Evolutionary conservation across 2,113 vertebrate genomes (phyloP).

Genomic region (Taurulus bubalis): DNA sequence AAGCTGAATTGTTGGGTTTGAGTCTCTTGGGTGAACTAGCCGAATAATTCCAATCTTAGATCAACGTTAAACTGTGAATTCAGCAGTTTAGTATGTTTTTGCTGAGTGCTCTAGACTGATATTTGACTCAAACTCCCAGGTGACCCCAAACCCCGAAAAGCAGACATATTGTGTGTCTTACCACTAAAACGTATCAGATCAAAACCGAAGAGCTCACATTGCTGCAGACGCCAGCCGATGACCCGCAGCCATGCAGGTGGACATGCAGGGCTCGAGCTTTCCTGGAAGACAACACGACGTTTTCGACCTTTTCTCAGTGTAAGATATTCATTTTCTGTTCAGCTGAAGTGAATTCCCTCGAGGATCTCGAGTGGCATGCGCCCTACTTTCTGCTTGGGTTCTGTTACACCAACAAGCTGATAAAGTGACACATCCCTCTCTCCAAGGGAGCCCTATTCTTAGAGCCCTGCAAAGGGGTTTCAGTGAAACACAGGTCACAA

Average conservation of each 20-base stretch:
- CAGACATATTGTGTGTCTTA: neutral
- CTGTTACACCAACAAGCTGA: conserved; percentile 51
- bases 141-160: neutral
- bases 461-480: conserved; percentile 40
- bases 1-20: neutral
- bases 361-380: neutral
- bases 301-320: conserved; percentile 12
- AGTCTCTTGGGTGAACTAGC: neutral
- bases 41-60: neutral
- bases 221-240: neutral
- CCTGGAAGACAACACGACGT: conserved; percentile 6
- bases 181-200: neutral
- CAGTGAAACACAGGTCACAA: conserved; percentile 30
- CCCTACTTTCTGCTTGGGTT: conserved; percentile 28
- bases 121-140: neutral
- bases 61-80: neutral
- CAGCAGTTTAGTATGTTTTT: neutral
- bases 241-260: neutral
- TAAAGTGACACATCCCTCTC: conserved; percentile 57
- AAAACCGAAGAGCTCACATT: no score
- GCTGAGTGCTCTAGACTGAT: neutral
- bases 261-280: conserved; percentile 8
- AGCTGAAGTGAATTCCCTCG: neutral
- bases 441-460: conserved; percentile 56
- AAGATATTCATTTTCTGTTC: conserved; percentile 11